Evolutionary conservation across 2,113 vertebrate species (phyloP), one percentile per base, ranked within the genome.

Genomic region (Gymnogyps californianus): DNA sequence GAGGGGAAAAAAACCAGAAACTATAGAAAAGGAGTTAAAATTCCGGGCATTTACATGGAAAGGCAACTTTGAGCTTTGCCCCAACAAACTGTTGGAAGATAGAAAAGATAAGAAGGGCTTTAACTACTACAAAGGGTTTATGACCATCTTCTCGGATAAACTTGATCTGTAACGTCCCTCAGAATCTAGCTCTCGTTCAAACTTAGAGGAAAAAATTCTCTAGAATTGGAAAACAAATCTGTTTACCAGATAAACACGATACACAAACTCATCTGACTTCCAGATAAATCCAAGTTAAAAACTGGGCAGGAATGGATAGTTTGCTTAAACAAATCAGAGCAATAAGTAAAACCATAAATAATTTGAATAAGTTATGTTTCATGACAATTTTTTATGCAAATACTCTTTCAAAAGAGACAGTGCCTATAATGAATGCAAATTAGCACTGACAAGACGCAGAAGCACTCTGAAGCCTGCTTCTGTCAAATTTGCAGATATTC

Each of bases 241-340:
- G n/a, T 88, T 87, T 79, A 89, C 46, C 55, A 92, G 42, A 89
- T 51, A 89, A 96, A 91, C 22, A 83, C n/a, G 90, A 47, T 26
- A 78, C 3, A 66, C 49, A 92, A 80, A 81, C 9, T 72, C 67
- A 93, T 87, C 32, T 72, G 49, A 83, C n/a, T 96, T 94, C 34
- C 67, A 84, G 59, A 51, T 74, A 88, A 90, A 87, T 38, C 17
- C 78, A 88, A 81, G 26, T 65, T 31, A 66, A 95, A 84, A 93
- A 75, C 6, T 71, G 31, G 38, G 51, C 54, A 95, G 67, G 38
- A 93, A 91, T 5, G 7, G 31, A 47, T 6, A 78, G 40, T 58
- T 97, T 92, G 87, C 54, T 90, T 96, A 94, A 91, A 95, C 44
- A 97, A 95, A 93, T 74, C 46, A 89, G 42, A 77, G 20, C 40